A percentile compares a stretch with the other conserved stretches of the same genome.
Evolutionary conservation across 2,888 invertebrate species (phyloP).

Genomic region (Drosophila subsilvestris): DNA sequence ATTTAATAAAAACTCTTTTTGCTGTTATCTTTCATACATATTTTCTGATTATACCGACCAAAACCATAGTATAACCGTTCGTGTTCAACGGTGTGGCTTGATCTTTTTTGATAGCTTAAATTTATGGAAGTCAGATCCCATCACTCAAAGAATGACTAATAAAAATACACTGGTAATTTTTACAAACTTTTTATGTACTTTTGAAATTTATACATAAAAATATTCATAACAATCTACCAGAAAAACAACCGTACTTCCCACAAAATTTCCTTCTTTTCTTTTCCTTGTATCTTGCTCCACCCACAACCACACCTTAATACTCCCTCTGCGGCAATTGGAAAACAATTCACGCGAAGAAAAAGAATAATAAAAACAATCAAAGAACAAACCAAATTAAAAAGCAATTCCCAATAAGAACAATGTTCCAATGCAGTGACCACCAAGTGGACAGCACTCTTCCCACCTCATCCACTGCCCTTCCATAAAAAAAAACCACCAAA

Average conservation of each 20-base stretch:
- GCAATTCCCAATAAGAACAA: constrained; percentile 25
- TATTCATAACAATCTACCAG: background rate
- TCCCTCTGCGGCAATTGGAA: constrained; percentile 29
- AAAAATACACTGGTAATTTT: no score
- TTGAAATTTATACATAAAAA: no score
- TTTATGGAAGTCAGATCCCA: no score
- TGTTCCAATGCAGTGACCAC: constrained; percentile 22
- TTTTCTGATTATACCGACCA: no score
- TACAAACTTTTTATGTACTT: no score
- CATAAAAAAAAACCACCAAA: background rate
- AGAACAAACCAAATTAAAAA: constrained; percentile 56
- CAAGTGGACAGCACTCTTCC: constrained; percentile 36
- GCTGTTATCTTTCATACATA: no score
- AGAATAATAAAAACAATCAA: constrained; percentile 43
- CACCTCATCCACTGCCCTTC: background rate
- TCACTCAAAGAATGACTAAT: no score
- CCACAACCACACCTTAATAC: constrained; percentile 1
- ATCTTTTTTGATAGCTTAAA: no score
- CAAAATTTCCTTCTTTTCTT: background rate
- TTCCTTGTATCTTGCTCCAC: background rate
- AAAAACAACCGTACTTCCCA: background rate
- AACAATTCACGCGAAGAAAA: constrained; percentile 46
- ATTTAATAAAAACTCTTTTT: no score
- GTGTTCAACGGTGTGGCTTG: no score
- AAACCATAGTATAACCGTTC: no score